Conservation (phyloP, 2,113 vertebrate genomes). For the Thryonomys swinderianus region DNA sequence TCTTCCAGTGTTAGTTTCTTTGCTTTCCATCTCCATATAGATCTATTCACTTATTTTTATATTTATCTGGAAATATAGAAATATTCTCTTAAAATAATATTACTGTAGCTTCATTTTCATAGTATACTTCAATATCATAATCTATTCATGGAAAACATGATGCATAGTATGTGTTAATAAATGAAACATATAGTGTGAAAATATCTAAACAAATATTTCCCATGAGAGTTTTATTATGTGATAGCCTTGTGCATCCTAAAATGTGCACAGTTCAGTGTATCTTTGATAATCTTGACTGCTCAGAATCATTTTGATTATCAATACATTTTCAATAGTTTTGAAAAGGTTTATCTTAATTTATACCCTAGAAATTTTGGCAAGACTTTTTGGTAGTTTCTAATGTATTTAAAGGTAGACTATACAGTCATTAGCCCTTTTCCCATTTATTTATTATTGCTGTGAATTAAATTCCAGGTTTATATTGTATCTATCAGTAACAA, state of each 20-base stretch:
- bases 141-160: not conserved
- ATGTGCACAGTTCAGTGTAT: not conserved
- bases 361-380: not conserved
- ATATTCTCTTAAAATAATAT: not conserved
- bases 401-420: conserved; percentile 6
- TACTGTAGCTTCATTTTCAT: not conserved
- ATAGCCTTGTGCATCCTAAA: not conserved
- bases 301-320: not conserved
- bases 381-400: not conserved
- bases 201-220: not conserved
- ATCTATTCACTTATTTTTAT: not conserved
- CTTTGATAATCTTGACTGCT: not conserved
- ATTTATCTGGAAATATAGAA: not conserved
- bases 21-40: not conserved
- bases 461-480: not conserved
- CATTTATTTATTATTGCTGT: not conserved
- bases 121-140: not conserved
- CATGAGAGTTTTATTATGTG: not conserved
- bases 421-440: not conserved
- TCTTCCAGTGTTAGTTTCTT: not conserved
- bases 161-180: conserved; percentile 1
- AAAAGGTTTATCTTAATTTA: not conserved
- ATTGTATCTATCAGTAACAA: not conserved
- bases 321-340: not conserved
- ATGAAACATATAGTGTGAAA: not conserved